Evolutionary conservation across 2,113 vertebrate species (phyloP), one percentile per base, ranked within the genome.

Genomic region (Acrocephalus arundinaceus): DNA sequence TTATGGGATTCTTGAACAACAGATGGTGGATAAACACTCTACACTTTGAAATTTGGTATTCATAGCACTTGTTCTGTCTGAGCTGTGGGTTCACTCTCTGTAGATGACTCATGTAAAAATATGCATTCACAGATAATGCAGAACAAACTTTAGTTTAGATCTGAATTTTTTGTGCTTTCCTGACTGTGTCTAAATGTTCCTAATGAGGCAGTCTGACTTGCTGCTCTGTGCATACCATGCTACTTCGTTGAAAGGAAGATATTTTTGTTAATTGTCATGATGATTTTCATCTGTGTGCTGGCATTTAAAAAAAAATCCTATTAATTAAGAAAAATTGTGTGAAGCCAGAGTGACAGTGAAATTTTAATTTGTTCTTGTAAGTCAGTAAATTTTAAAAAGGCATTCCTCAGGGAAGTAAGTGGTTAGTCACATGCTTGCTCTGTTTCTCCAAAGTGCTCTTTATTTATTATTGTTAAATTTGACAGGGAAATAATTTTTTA

Each of bases 21-120:
- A 97, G 95, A 96, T 97, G 95, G 95, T 85, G 45, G 54, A 65
- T 91, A 87, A 95, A 82, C 54, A 85, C 62, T 30, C 45, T 57
- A 48, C 70, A 21, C 58, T 93, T 82, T 65, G 70, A 89, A 85
- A 91, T 91, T 61, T 79, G 48, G 39, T 96, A 94, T 94, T 95
- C 37, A 35, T 63, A 90, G 55, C 83, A 89, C 72, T 94, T 86
- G 63, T 92, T 93, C 92, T 90, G 43, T 84, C 83, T 90, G 73
- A 89, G 83, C 61, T 67, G 79, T 92, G 76, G 79, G 88, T 92
- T 95, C 90, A 67, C 31, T 87, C 19, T 84, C 75, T 90, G 55
- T 58, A 35, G 35, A 92, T 95, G 95, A 94, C 76, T 96, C 94
- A 90, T 4, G 2, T 48, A 37, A 57, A 89, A 84, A 92, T 71